Conservation (phyloP, 2,888 invertebrate species). For the Carpatolechia fugitivella region DNA sequence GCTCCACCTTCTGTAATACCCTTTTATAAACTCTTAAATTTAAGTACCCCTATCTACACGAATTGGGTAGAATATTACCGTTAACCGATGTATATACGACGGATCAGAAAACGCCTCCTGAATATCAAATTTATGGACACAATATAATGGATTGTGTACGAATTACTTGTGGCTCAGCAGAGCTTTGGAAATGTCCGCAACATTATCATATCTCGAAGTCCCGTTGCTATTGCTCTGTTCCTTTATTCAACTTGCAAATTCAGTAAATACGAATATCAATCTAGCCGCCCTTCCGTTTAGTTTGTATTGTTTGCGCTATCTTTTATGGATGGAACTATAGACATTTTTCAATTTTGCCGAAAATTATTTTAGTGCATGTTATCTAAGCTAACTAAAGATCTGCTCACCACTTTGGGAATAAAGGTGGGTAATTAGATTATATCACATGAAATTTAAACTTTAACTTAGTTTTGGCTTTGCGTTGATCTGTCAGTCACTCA, state of each 20-base stretch:
- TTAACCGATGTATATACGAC: neutral
- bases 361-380: no score
- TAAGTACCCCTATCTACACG: neutral
- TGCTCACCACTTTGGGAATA: no score
- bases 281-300: neutral
- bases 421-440: no score
- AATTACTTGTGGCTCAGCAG: constrained; percentile 9
- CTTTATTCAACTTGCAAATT: neutral
- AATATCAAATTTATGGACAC: constrained; percentile 6
- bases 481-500: no score
- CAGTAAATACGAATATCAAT: neutral
- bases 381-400: no score
- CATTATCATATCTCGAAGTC: constrained; percentile 6
- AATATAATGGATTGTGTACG: constrained; percentile 11
- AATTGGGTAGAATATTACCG: neutral
- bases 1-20: no score
- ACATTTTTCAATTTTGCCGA: no score
- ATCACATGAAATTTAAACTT: no score
- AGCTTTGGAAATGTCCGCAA: constrained; percentile 5
- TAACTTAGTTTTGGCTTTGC: no score
- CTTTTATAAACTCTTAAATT: neutral
- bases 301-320: no score
- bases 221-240: neutral
- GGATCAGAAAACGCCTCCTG: neutral
- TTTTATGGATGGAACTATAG: no score